Evolutionary conservation across 2,888 invertebrate species (phyloP).

Genomic region (Melinaea marsaeus): DNA sequence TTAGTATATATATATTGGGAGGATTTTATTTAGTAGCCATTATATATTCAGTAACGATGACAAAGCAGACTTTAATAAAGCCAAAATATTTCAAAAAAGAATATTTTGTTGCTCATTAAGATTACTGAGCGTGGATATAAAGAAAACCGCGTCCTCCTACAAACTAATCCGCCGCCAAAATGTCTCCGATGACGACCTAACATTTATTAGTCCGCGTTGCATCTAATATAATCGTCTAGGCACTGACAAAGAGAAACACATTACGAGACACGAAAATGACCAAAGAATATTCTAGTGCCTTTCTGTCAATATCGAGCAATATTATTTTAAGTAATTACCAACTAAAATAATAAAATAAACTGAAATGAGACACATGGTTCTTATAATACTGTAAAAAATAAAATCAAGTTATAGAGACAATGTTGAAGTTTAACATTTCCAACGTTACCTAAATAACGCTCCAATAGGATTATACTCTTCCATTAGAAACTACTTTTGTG

Average conservation of each 20-base stretch:
- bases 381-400: too few species aligned
- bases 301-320: background rate
- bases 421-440: conserved; percentile 47
- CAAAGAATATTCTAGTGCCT: too few species aligned
- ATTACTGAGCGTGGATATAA: conserved; percentile 5
- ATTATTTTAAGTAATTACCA: too few species aligned
- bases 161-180: too few species aligned
- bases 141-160: background rate
- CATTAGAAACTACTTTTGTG: conserved; percentile 66
- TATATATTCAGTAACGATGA: background rate
- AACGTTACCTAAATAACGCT: conserved; percentile 41
- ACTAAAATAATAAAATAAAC: too few species aligned
- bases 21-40: background rate
- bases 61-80: background rate
- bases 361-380: too few species aligned
- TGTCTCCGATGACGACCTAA: too few species aligned
- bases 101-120: background rate
- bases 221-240: too few species aligned
- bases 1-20: background rate
- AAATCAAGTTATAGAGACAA: conserved; percentile 21
- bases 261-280: too few species aligned
- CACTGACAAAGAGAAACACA: too few species aligned
- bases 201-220: too few species aligned
- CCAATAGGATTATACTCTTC: conserved; percentile 34
- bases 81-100: background rate